These are phyloP conservation scores for Epizoanthus ramosus DNA, from an alignment of 92 coral and sea anemone species.

Conservation along the genomic window DNA sequence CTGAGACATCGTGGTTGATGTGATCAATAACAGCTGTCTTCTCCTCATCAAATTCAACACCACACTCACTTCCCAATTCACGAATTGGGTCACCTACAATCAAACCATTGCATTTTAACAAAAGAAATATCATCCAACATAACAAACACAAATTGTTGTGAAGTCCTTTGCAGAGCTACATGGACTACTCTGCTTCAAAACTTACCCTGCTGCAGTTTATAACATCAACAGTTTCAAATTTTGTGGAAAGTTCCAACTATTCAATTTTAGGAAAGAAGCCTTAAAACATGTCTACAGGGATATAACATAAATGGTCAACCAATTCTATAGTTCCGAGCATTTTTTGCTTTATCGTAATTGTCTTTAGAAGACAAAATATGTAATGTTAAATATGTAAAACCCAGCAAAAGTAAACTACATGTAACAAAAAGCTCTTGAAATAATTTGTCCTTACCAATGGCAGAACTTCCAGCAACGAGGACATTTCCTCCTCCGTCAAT, in stretches of 20 bases:
- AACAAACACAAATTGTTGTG: not conserved
- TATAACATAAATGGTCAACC: too few relatives aligned
- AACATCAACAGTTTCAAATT: too few relatives aligned
- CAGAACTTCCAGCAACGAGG: constrained; percentile 89
- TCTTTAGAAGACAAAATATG: not conserved
- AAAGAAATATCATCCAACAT: not conserved
- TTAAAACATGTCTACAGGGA: too few relatives aligned
- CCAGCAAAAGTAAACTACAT: too few relatives aligned
- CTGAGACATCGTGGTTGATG: constrained; percentile 92
- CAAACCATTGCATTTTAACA: not conserved
- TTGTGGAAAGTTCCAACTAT: not conserved
- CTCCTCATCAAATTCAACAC: constrained; percentile 98
- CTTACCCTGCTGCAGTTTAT: too few relatives aligned
- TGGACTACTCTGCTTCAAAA: too few relatives aligned
- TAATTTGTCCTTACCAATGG: constrained; percentile 75
- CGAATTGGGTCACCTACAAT: constrained; percentile 93
- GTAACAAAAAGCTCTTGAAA: not conserved
- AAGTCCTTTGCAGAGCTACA: not conserved
- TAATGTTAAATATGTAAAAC: too few relatives aligned
- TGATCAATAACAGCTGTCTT: constrained; percentile 98
- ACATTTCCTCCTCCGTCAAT: constrained; percentile 99
- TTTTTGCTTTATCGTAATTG: not conserved
- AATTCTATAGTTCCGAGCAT: too few relatives aligned
- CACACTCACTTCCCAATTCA: constrained; percentile 97
- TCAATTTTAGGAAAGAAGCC: too few relatives aligned